phyloP scores from a whole-genome alignment of 2,797 vertebrate species.

The Sebastes baramenuke region DNA sequence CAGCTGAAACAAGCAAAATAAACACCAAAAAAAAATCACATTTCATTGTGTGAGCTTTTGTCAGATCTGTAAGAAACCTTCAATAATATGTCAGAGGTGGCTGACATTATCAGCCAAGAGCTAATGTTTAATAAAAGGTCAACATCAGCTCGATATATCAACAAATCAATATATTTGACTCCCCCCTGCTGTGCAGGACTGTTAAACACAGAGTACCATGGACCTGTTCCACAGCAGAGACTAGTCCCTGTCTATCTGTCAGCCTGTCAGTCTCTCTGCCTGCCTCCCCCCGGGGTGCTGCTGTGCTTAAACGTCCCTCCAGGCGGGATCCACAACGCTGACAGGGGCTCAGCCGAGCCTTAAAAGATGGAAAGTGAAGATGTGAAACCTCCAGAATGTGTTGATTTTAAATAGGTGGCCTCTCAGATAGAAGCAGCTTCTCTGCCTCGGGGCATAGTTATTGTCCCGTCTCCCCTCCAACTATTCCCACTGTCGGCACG shows the following conservation, averaged over 20 bases:
- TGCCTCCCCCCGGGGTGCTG: constrained; percentile 31
- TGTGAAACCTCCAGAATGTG: constrained; percentile 46
- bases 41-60: background rate
- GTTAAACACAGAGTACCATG: constrained; percentile 13
- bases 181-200: background rate
- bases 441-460: constrained; percentile 36
- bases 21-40: too few species aligned
- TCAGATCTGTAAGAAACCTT: background rate
- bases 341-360: constrained; percentile 41
- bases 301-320: constrained; percentile 65
- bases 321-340: constrained; percentile 61
- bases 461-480: constrained; percentile 18
- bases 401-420: constrained; percentile 41
- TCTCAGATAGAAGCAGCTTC: background rate
- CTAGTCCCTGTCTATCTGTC: constrained; percentile 42
- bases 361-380: constrained; percentile 46
- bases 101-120: constrained; percentile 1
- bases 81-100: constrained; percentile 4
- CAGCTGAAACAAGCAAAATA: background rate
- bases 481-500: background rate
- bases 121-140: constrained; percentile 21
- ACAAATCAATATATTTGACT: constrained; percentile 27
- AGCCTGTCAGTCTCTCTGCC: constrained; percentile 52
- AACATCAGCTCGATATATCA: constrained; percentile 9
- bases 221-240: constrained; percentile 13